A percentile compares a stretch with the other conserved stretches of the same genome.
Evolutionary conservation across 2,888 invertebrate species (phyloP).

Genomic region (Platycheirus albimanus): DNA sequence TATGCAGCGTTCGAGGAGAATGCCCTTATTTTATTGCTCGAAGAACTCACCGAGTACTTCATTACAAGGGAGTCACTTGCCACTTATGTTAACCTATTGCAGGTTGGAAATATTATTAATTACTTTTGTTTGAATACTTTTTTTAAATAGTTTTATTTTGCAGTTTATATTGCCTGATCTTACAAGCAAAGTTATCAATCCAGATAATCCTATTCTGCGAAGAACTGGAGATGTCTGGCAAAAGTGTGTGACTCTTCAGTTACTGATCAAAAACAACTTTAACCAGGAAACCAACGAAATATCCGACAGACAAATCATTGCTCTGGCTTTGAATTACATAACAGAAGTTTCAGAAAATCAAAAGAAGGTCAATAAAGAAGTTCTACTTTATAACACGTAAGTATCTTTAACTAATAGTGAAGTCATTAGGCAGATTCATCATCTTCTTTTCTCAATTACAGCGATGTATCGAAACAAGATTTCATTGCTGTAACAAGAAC

Average conservation of each 20-base stretch:
- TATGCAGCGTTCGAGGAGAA: conserved; percentile 79
- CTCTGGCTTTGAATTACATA: conserved; percentile 77
- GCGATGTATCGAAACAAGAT: conserved; percentile 77
- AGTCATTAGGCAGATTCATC: background rate
- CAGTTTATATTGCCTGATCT: conserved; percentile 79
- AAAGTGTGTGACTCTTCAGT: conserved; percentile 78
- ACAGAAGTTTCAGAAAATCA: conserved; percentile 80
- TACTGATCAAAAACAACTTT: conserved; percentile 80
- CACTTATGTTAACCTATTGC: conserved; percentile 78
- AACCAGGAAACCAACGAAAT: conserved; percentile 77
- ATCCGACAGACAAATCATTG: conserved; percentile 79
- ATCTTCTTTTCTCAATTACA: conserved; percentile 56
- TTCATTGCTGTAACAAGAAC: conserved; percentile 77
- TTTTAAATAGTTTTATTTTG: conserved; percentile 22
- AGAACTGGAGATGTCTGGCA: conserved; percentile 78
- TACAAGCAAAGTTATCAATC: conserved; percentile 76
- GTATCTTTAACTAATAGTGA: conserved; percentile 56
- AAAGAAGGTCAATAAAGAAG: conserved; percentile 78
- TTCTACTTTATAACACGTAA: conserved; percentile 83
- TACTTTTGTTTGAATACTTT: background rate
- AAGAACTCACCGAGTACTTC: conserved; percentile 78
- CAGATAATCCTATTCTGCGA: conserved; percentile 77
- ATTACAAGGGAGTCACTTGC: conserved; percentile 75
- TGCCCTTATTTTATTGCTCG: conserved; percentile 78
- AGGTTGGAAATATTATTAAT: conserved; percentile 75